Conservation (phyloP, 1,140 invertebrate species). For the Metaphire vulgaris region DNA sequence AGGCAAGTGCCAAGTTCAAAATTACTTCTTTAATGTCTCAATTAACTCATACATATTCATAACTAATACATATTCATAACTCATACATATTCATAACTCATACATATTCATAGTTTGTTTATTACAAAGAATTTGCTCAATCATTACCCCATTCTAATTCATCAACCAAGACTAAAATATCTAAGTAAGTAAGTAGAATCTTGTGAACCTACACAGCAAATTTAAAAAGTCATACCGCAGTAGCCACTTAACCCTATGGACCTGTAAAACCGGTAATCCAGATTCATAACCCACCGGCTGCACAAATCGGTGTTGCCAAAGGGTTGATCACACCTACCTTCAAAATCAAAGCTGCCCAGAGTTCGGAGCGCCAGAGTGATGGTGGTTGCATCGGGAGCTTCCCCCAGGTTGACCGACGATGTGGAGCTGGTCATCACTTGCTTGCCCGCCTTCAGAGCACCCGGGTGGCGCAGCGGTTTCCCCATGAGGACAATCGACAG, state of each 20-base stretch:
- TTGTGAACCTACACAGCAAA: no score
- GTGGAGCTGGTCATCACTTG: constrained; percentile 9
- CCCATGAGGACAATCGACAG: constrained; percentile 82
- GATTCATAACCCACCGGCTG: no score
- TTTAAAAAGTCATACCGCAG: no score
- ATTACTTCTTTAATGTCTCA: neutral
- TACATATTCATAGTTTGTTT: no score
- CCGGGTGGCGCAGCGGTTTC: constrained; percentile 58
- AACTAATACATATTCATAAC: neutral
- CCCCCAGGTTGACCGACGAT: neutral
- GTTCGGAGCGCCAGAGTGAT: constrained; percentile 88
- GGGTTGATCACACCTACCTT: constrained; percentile 54
- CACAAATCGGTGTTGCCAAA: no score
- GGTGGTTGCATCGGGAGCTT: neutral
- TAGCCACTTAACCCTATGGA: no score
- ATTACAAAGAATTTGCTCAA: neutral
- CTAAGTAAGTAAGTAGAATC: no score
- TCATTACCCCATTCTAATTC: no score
- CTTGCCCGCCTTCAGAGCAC: constrained; percentile 35
- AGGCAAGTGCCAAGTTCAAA: neutral
- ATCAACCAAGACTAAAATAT: no score
- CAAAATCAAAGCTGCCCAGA: constrained; percentile 92
- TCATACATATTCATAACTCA: neutral
- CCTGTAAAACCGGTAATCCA: no score
- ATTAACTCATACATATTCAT: neutral